phyloP scores from a whole-genome alignment of 2,797 vertebrate genomes.

The Rhinoraja longicauda region DNA sequence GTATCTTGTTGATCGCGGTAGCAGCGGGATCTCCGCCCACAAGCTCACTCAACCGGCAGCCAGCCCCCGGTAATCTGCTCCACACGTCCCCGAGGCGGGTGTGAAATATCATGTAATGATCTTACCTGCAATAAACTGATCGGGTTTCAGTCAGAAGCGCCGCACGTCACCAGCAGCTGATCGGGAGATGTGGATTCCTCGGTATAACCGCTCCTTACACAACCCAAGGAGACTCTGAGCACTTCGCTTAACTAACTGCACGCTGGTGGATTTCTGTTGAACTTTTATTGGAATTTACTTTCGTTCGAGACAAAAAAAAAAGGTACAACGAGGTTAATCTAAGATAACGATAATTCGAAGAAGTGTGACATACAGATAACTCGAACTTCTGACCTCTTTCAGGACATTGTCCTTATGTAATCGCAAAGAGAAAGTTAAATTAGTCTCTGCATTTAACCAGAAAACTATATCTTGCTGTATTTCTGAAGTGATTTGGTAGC shows the following conservation, averaged over 20 bases:
- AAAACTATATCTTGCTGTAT: neutral
- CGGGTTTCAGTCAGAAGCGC: slow-evolving; percentile 82
- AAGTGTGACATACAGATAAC: neutral
- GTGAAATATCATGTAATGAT: slow-evolving; percentile 50
- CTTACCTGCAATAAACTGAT: slow-evolving; percentile 80
- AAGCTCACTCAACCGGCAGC: neutral
- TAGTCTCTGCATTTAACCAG: neutral
- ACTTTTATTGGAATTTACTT: slow-evolving; percentile 17
- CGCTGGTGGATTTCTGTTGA: slow-evolving; percentile 7
- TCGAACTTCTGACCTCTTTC: neutral
- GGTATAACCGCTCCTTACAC: neutral
- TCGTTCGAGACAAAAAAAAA: neutral
- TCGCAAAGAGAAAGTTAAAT: neutral
- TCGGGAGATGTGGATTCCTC: slow-evolving; percentile 51
- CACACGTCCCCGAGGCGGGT: neutral
- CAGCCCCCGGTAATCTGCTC: neutral
- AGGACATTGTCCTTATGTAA: neutral
- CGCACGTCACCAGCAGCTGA: slow-evolving; percentile 84
- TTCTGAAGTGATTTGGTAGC: neutral
- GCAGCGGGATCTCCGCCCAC: too few relatives aligned
- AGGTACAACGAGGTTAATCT: slow-evolving; percentile 10
- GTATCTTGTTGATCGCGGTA: neutral
- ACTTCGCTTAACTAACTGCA: neutral
- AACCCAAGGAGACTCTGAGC: neutral
- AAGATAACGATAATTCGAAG: neutral